Base-by-base conservation (phyloP, 2,888 invertebrate genomes). In the Nesidiocoris tenuis region DNA sequence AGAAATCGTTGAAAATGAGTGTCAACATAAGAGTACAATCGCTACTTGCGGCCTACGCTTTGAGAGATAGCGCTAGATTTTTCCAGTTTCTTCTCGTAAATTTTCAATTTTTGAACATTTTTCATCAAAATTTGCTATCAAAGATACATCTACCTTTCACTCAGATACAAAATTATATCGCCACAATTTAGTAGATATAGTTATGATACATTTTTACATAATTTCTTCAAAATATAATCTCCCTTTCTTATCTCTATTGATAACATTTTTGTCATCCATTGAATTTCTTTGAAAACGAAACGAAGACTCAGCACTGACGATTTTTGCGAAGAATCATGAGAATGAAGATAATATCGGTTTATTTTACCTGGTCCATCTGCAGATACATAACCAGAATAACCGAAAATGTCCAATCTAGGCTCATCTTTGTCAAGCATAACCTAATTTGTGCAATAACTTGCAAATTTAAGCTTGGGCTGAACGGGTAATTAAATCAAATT, bases 191-290 rank as follows among this genome's bases (percentile, higher is more conserved):
- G 54, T 72, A 72, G 17, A 61, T 72, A n/a, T n/a, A 39, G 39
- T 61, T 72, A 72, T 72, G 19, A 54, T 72, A 72, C 72, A 72
- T 72, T 72, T 61, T 39, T 72, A 72, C 72, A 72, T 61, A 39
- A 23, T 72, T 5, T 39, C 21, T 61, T 72, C 61, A 72, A 72
- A 72, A 72, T 72, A 72, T 72, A 72, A 39, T 61, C 21, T 24
- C 39, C 39, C 54, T 72, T 72, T 72, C 61, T 25, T 18, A 61
- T 39, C 39, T 39, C 39, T 39, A 39, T 39, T 39, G 39, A 39
- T 61, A 61, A 61, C 61, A 61, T 61, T 72, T 72, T 61, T 24
- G 17, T 61, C 25, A 61, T 25, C 39, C 17, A n/a, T n/a, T n/a
- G 22, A 59, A 25, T 39, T 39, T n/a, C 39, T 19, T 54, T 63